These are phyloP conservation scores for Ptychoptera contaminata DNA, from an alignment of 2,888 invertebrate genomes.

Conservation along the genomic window DNA sequence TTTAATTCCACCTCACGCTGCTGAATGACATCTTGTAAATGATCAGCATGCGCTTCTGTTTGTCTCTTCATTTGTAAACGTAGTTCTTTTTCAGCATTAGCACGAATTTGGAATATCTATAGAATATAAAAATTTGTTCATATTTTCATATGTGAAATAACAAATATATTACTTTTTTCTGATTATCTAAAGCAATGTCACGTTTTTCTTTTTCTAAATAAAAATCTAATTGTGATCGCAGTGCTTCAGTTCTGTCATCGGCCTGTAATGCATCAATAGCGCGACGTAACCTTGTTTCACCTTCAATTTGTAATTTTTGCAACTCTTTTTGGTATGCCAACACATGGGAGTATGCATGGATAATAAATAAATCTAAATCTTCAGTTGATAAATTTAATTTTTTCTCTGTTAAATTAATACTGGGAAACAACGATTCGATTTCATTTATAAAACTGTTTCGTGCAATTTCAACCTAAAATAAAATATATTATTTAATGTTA, in stretches of 20 bases:
- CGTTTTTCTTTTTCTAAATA: constrained; percentile 53
- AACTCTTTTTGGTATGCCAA: constrained; percentile 63
- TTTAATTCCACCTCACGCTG: constrained; percentile 36
- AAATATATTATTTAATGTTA: not conserved
- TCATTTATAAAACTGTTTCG: constrained; percentile 46
- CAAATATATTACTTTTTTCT: constrained; percentile 32
- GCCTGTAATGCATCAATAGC: constrained; percentile 44
- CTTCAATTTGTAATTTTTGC: constrained; percentile 49
- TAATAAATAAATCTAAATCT: constrained; percentile 58
- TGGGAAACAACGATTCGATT: constrained; percentile 55
- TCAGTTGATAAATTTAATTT: constrained; percentile 41
- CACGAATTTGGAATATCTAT: constrained; percentile 40
- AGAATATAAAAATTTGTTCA: constrained; percentile 28
- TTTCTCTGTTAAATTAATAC: constrained; percentile 49
- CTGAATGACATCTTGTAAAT: constrained; percentile 53
- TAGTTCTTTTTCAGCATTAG: constrained; percentile 53
- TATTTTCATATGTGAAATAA: not conserved
- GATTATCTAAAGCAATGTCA: constrained; percentile 49
- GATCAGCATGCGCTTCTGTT: constrained; percentile 71
- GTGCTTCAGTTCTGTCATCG: constrained; percentile 37
- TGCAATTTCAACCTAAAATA: constrained; percentile 31
- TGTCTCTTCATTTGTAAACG: constrained; percentile 69
- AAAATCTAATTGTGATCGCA: constrained; percentile 43
- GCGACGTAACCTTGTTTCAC: constrained; percentile 42
- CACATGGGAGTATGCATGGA: constrained; percentile 63